Evolutionary conservation across 2,888 invertebrate genomes (phyloP).

Genomic region (Eurois occulta): DNA sequence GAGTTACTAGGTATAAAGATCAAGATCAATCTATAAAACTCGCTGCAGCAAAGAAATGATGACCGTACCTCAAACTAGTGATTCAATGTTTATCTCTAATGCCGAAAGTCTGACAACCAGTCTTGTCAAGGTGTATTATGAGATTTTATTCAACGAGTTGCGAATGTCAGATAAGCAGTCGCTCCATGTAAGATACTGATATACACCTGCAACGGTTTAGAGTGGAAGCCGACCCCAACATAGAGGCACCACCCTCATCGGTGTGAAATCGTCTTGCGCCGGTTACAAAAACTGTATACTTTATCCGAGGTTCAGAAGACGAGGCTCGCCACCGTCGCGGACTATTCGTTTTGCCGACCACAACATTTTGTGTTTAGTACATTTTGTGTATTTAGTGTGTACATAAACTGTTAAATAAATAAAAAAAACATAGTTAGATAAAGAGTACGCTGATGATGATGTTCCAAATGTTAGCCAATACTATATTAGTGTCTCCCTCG

Average conservation of each 20-base stretch:
- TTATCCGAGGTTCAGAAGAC: too few species aligned
- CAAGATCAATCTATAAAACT: not conserved
- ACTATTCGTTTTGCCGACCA: not conserved
- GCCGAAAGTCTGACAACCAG: not conserved
- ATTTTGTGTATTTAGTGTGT: too few species aligned
- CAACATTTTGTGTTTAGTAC: too few species aligned
- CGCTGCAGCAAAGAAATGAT: too few species aligned
- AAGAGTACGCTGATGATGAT: not conserved
- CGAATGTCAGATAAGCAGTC: not conserved
- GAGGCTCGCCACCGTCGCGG: too few species aligned
- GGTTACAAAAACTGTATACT: too few species aligned
- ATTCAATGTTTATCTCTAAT: not conserved
- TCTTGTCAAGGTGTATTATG: not conserved
- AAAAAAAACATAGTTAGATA: not conserved
- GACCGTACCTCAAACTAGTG: not conserved
- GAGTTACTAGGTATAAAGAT: not conserved
- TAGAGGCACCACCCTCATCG: too few species aligned
- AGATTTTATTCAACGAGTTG: not conserved
- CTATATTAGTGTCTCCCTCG: not conserved
- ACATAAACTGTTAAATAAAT: too few species aligned
- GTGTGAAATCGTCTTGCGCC: too few species aligned
- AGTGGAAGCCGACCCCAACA: too few species aligned
- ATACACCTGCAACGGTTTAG: not conserved
- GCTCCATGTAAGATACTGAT: not conserved
- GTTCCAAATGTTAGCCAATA: not conserved